These are phyloP conservation scores for Chaetophractus vellerosus DNA, from an alignment of 2,797 vertebrate genomes.

Conservation along the genomic window DNA sequence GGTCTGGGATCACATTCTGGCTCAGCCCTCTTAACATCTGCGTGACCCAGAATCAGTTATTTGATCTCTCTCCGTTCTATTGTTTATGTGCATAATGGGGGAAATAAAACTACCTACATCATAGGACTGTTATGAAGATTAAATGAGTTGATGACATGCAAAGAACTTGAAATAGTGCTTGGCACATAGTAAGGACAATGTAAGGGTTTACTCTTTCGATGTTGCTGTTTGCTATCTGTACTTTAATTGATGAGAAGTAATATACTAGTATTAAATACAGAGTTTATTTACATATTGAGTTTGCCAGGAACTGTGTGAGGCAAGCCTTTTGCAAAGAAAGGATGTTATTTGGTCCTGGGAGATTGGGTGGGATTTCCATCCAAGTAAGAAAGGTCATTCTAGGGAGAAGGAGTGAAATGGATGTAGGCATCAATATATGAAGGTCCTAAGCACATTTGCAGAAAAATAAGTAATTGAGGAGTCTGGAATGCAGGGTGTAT, in stretches of 20 bases:
- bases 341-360: slow-evolving; percentile 36
- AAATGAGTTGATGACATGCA: not conserved
- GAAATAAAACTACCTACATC: not conserved
- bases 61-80: not conserved
- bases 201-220: not conserved
- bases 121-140: not conserved
- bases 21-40: not conserved
- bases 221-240: not conserved
- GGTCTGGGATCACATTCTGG: not conserved
- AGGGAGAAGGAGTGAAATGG: not conserved
- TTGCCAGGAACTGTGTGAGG: not conserved
- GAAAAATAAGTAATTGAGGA: not conserved
- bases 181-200: not conserved
- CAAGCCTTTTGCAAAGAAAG: not conserved
- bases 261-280: not conserved
- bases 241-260: slow-evolving; percentile 47
- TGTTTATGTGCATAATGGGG: not conserved
- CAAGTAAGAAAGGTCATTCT: not conserved
- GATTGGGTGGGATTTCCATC: not conserved
- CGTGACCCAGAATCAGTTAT: not conserved
- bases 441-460: not conserved
- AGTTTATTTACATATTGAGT: not conserved
- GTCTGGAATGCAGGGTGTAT: not conserved
- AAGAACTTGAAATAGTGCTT: not conserved
- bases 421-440: not conserved